phyloP scores from a whole-genome alignment of 2,113 vertebrate genomes.

The Dipodomys merriami region DNA sequence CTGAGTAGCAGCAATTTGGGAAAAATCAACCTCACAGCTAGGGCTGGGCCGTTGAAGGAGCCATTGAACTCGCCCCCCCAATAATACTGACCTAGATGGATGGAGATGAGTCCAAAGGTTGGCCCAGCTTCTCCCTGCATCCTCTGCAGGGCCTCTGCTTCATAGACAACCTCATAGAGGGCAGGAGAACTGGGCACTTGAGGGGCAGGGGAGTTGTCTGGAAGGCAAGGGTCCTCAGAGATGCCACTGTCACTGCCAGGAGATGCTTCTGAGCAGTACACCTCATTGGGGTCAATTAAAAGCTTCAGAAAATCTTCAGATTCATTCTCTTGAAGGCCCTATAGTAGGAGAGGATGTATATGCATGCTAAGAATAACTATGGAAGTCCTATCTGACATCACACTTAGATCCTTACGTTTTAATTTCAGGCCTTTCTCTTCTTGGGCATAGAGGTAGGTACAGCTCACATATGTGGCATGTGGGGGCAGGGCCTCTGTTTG shows the following conservation, averaged over 20 bases:
- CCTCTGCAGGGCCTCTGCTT: slow-evolving; percentile 81
- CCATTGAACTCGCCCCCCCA: not conserved
- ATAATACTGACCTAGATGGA: slow-evolving; percentile 87
- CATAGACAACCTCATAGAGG: slow-evolving; percentile 90
- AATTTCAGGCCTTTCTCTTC: not conserved
- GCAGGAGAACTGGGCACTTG: slow-evolving; percentile 46
- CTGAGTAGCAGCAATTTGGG: not conserved
- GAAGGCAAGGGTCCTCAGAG: slow-evolving; percentile 80
- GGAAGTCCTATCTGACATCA: not conserved
- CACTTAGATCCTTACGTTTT: not conserved
- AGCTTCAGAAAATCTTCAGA: slow-evolving; percentile 87
- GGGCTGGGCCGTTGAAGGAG: not conserved
- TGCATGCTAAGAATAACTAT: not conserved
- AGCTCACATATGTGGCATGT: not conserved
- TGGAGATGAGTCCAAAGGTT: slow-evolving; percentile 84
- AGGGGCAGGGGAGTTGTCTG: slow-evolving; percentile 59
- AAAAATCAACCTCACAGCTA: not conserved
- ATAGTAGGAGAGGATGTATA: not conserved
- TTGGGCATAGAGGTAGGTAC: not conserved
- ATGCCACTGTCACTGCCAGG: slow-evolving; percentile 86
- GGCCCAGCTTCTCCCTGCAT: slow-evolving; percentile 68
- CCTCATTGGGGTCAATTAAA: slow-evolving; percentile 89
- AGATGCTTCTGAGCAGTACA: slow-evolving; percentile 83
- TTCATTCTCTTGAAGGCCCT: slow-evolving; percentile 85
- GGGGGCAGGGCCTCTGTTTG: not conserved